Percentiles rank a stretch among this genome's conserved stretches.
Conservation (phyloP, 2,888 invertebrate species). For the Lochmaea crataegi region DNA sequence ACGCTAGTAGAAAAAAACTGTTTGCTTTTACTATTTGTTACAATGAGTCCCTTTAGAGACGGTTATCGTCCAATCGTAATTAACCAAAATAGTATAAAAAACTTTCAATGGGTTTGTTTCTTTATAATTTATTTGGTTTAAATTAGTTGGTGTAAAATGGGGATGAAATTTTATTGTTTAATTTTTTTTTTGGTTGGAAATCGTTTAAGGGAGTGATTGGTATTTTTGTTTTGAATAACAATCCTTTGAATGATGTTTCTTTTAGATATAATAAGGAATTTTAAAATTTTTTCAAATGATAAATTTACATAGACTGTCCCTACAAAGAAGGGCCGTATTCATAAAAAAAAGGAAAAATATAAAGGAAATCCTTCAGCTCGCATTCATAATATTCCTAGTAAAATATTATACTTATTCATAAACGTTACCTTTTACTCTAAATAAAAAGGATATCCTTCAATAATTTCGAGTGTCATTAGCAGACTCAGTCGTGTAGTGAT, state of each 20-base stretch:
- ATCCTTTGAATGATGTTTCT: neutral
- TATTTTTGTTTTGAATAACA: neutral
- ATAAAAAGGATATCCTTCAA: too few relatives aligned
- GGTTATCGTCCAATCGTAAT: constrained; percentile 49
- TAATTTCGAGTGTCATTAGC: too few relatives aligned
- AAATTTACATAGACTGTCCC: too few relatives aligned
- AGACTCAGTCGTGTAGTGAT: too few relatives aligned
- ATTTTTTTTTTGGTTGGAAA: constrained; percentile 6
- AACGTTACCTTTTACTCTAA: too few relatives aligned
- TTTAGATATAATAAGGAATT: too few relatives aligned
- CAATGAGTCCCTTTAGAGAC: constrained; percentile 45
- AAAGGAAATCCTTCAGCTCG: too few relatives aligned
- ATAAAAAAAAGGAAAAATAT: too few relatives aligned
- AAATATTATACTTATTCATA: too few relatives aligned
- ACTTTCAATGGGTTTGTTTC: constrained; percentile 37
- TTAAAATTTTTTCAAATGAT: too few relatives aligned
- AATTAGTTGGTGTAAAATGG: constrained; percentile 41
- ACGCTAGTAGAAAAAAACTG: constrained; percentile 49
- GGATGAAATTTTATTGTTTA: constrained; percentile 24
- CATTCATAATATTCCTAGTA: too few relatives aligned
- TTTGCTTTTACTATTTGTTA: constrained; percentile 50
- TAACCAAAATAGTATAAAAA: constrained; percentile 46
- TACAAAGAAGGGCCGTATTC: too few relatives aligned
- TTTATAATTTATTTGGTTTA: constrained; percentile 44
- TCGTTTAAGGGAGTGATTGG: constrained; percentile 13